Percentiles rank a stretch among this genome's conserved stretches.
These are phyloP conservation scores for Siderastrea radians DNA, from an alignment of 92 coral and sea anemone species.

Conservation along the genomic window DNA sequence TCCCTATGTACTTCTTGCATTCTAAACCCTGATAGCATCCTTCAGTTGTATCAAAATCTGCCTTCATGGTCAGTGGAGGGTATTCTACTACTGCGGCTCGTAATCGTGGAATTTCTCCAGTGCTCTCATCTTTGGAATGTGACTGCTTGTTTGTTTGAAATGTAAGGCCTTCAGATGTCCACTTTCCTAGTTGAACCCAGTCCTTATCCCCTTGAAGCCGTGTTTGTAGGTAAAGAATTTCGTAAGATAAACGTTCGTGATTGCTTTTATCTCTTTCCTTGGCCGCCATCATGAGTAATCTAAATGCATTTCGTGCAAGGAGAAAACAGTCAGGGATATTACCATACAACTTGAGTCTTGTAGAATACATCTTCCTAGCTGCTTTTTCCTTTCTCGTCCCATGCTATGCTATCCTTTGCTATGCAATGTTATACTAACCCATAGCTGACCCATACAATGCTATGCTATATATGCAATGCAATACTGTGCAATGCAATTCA, in stretches of 20 bases:
- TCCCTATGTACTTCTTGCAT: constrained; percentile 64
- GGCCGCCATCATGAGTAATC: constrained; percentile 26
- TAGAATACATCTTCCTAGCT: too few species aligned
- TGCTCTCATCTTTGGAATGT: constrained; percentile 14
- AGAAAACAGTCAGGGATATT: neutral
- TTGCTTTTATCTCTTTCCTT: neutral
- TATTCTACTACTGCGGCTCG: constrained; percentile 92
- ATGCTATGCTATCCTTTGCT: too few species aligned
- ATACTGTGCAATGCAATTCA: too few species aligned
- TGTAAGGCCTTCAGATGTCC: constrained; percentile 64
- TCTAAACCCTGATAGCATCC: constrained; percentile 80
- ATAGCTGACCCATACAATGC: too few species aligned
- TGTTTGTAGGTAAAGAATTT: constrained; percentile 78
- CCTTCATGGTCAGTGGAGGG: constrained; percentile 92
- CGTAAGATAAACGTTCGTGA: constrained; percentile 38
- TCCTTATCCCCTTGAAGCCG: constrained; percentile 38
- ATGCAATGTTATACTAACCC: too few species aligned
- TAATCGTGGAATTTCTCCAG: constrained; percentile 59
- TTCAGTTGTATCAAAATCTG: constrained; percentile 48
- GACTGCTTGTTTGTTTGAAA: constrained; percentile 25
- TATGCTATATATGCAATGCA: too few species aligned
- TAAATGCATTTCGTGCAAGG: neutral
- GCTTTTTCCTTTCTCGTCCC: too few species aligned
- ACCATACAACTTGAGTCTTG: too few species aligned
- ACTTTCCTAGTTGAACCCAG: constrained; percentile 73